Percentiles rank a stretch among this genome's conserved stretches.
Conservation (phyloP, 2,888 invertebrate species). For the Machimus rusticus region DNA sequence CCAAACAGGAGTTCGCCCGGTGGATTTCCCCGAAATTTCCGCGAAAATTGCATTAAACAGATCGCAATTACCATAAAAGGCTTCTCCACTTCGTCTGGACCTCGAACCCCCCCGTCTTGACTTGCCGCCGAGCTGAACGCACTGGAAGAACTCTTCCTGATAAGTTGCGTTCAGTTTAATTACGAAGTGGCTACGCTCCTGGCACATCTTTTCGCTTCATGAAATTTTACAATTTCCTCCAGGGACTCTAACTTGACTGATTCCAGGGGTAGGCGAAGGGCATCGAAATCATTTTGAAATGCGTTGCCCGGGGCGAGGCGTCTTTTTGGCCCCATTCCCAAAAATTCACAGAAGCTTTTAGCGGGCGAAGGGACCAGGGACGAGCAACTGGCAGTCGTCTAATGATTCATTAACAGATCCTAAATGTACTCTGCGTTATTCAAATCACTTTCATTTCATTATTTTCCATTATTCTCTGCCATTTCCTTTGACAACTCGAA, state of each 20-base stretch:
- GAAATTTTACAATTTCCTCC: constrained; percentile 13
- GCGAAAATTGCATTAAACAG: neutral
- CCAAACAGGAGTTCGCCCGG: neutral
- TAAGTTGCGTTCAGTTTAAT: constrained; percentile 50
- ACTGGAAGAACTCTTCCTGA: neutral
- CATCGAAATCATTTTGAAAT: neutral
- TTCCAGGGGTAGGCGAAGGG: neutral
- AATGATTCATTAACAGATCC: constrained; percentile 32
- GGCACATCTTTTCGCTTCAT: constrained; percentile 4
- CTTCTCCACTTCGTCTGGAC: neutral
- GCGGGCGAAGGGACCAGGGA: neutral
- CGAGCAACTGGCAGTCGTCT: neutral
- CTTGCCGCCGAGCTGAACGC: neutral
- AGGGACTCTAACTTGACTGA: constrained; percentile 7
- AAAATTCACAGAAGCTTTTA: neutral
- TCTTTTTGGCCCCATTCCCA: neutral
- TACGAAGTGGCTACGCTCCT: constrained; percentile 48
- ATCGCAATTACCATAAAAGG: constrained; percentile 16
- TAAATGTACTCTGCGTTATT: constrained; percentile 36
- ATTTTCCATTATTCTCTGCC: constrained; percentile 41
- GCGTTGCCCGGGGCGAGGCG: neutral
- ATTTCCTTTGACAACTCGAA: constrained; percentile 33
- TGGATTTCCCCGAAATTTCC: neutral
- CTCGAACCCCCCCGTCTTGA: neutral
- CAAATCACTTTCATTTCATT: constrained; percentile 43